phyloP scores from a whole-genome alignment of 2,888 invertebrate genomes.

The Drosophila subsilvestris region DNA sequence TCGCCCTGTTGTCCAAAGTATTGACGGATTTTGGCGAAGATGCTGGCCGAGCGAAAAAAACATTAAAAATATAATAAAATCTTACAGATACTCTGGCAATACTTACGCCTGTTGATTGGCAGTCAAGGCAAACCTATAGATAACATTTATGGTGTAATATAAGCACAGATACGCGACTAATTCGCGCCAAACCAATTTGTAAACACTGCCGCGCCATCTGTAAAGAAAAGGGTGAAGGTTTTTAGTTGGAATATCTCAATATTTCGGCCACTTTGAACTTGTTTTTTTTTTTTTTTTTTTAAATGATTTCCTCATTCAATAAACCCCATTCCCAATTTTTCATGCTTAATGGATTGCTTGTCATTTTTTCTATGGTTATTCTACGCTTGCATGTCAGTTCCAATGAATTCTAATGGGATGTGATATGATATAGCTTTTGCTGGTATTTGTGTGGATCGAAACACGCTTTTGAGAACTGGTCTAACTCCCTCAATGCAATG shows the following conservation, averaged over 20 bases:
- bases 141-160: constrained; percentile 93
- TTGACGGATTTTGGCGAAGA: constrained; percentile 93
- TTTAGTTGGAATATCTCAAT: constrained; percentile 15
- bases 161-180: constrained; percentile 93
- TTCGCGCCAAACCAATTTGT: constrained; percentile 97
- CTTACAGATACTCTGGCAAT: background rate
- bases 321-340: constrained; percentile 22
- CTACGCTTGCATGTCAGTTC: constrained; percentile 44
- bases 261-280: constrained; percentile 37
- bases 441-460: constrained; percentile 1
- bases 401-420: constrained; percentile 46
- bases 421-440: background rate
- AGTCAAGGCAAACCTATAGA: constrained; percentile 93
- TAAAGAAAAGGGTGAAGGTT: constrained; percentile 78
- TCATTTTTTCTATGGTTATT: constrained; percentile 21
- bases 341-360: constrained; percentile 52
- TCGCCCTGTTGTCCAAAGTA: constrained; percentile 95
- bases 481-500: background rate
- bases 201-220: constrained; percentile 98
- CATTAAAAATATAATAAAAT: background rate
- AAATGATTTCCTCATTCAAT: constrained; percentile 29
- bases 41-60: constrained; percentile 85
- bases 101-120: constrained; percentile 91
- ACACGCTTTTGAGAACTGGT: constrained; percentile 38
- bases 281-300: constrained; percentile 21